Percentiles rank a stretch among this genome's conserved stretches.
phyloP scores from a whole-genome alignment of 2,113 vertebrate genomes.

The Brachirus orientalis region DNA sequence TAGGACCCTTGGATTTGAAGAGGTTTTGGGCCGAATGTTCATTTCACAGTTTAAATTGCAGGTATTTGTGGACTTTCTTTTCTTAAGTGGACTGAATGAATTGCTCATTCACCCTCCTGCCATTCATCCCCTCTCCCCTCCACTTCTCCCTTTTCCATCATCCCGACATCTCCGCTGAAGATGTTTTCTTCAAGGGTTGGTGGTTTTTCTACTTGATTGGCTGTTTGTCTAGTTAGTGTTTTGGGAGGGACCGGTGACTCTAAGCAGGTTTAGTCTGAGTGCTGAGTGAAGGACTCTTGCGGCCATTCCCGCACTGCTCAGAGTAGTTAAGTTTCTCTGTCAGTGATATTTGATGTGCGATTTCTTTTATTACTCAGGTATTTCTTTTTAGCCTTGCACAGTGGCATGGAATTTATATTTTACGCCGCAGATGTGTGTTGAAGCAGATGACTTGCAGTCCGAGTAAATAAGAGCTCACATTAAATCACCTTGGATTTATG shows the following conservation, averaged over 20 bases:
- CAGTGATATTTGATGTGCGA: conserved; percentile 45
- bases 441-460: conserved; percentile 23
- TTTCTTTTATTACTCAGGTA: conserved; percentile 11
- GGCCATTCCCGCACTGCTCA: conserved; percentile 16
- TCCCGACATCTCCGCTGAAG: neutral
- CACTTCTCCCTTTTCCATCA: conserved; percentile 3
- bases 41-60: conserved; percentile 10
- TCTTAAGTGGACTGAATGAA: conserved; percentile 16
- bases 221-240: conserved; percentile 47
- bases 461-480: conserved; percentile 48
- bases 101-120: conserved; percentile 16
- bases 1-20: neutral
- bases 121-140: neutral
- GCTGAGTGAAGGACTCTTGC: conserved; percentile 29
- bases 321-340: conserved; percentile 14
- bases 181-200: conserved; percentile 27
- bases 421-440: conserved; percentile 1
- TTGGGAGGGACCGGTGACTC: neutral
- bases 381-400: neutral
- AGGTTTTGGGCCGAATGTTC: conserved; percentile 2
- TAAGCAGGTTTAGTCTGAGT: neutral
- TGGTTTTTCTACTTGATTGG: conserved; percentile 51
- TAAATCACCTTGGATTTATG: conserved; percentile 61
- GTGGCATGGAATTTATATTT: neutral
- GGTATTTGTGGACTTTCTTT: conserved; percentile 11